phyloP scores from a whole-genome alignment of 1,140 invertebrate species.

The Chrysoperla carnea region DNA sequence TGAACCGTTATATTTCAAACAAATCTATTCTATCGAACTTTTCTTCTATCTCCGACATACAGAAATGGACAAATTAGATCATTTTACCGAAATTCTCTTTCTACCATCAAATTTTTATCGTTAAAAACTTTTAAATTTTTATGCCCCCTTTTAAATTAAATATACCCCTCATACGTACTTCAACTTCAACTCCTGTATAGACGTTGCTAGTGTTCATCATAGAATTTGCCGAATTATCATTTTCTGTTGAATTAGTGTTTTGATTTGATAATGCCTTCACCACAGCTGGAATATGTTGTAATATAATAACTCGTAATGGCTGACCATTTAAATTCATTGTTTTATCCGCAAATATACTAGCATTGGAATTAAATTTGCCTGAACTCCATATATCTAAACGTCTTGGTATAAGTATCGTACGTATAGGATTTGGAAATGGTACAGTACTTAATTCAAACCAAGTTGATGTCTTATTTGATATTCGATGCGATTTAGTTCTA shows the following conservation, averaged over 20 bases:
- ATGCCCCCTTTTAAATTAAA: too few relatives aligned
- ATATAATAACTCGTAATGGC: constrained; percentile 37
- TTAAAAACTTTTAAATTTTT: too few relatives aligned
- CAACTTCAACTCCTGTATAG: constrained; percentile 40
- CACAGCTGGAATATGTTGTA: constrained; percentile 53
- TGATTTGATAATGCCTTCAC: constrained; percentile 24
- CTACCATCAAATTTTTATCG: too few relatives aligned
- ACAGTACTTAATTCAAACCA: constrained; percentile 52
- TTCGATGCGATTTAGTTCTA: constrained; percentile 14
- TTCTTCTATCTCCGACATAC: too few relatives aligned
- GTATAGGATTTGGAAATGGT: constrained; percentile 41
- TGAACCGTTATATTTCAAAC: too few relatives aligned
- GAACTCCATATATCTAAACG: constrained; percentile 43
- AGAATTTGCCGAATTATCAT: neutral
- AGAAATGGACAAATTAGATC: too few relatives aligned
- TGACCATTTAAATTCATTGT: constrained; percentile 33
- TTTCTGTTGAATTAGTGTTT: constrained; percentile 2
- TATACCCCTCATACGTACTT: too few relatives aligned
- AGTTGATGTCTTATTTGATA: constrained; percentile 18
- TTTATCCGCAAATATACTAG: constrained; percentile 35
- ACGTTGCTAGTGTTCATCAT: constrained; percentile 2
- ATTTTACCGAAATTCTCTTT: too few relatives aligned
- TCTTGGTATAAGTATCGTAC: constrained; percentile 28
- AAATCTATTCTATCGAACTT: too few relatives aligned
- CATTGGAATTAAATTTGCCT: constrained; percentile 29